These are phyloP conservation scores for Meloidogyne floridensis DNA, from an alignment of 1,140 invertebrate genomes.

Conservation along the genomic window DNA sequence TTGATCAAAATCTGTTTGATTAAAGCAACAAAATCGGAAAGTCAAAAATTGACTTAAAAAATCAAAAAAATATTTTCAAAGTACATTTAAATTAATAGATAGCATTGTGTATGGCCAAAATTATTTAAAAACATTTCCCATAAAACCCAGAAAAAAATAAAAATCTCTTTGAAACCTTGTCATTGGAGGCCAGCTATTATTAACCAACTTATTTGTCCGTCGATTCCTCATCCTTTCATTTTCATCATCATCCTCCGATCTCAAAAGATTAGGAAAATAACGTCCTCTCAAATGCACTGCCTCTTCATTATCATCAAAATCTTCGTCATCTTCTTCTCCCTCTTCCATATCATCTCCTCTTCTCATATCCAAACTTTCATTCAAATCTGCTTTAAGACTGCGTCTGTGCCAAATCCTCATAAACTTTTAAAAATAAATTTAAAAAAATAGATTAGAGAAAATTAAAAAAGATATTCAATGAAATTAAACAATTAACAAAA, in stretches of 20 bases:
- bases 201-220: neutral
- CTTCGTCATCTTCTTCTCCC: neutral
- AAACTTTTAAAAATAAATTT: neutral
- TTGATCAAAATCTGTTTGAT: too few relatives aligned
- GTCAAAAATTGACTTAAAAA: too few relatives aligned
- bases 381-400: neutral
- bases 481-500: neutral
- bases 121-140: too few relatives aligned
- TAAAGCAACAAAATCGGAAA: too few relatives aligned
- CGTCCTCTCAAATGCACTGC: neutral
- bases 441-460: neutral
- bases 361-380: neutral
- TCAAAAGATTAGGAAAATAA: slow-evolving; percentile 2
- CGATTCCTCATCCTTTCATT: neutral
- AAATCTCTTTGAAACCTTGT: neutral
- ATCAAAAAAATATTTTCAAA: too few relatives aligned
- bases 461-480: neutral
- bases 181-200: neutral
- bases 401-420: neutral
- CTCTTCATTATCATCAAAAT: neutral
- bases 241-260: neutral
- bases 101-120: too few relatives aligned
- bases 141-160: too few relatives aligned
- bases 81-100: too few relatives aligned
- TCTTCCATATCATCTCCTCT: neutral